Percentiles rank a stretch among this genome's conserved stretches.
These are phyloP conservation scores for Dipodomys spectabilis DNA, from an alignment of 2,113 vertebrate species.

Conservation along the genomic window DNA sequence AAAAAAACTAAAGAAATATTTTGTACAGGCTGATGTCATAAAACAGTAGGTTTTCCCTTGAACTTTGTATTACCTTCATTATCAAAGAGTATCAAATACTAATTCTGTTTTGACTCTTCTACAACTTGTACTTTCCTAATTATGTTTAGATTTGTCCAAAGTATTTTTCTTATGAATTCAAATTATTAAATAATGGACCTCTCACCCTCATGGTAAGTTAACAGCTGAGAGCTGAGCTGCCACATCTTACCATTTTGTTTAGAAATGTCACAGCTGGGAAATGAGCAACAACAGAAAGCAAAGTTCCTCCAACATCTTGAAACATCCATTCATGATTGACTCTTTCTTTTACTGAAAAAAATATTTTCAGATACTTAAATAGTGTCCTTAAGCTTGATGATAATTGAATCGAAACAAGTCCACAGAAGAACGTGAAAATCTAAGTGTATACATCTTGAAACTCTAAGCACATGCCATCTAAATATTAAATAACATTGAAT, in stretches of 20 bases:
- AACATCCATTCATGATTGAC: not conserved
- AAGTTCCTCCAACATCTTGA: not conserved
- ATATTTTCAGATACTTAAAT: constrained; percentile 19
- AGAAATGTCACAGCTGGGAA: not conserved
- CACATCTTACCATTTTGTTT: not conserved
- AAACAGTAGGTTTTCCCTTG: not conserved
- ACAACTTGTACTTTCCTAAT: not conserved
- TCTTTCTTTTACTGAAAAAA: constrained; percentile 27
- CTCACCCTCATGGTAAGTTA: not conserved
- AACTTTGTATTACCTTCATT: not conserved
- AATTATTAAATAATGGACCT: not conserved
- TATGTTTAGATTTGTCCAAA: constrained; percentile 40
- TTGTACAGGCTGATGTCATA: not conserved
- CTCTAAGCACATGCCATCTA: not conserved
- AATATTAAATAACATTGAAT: not conserved
- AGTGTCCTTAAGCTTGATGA: not conserved
- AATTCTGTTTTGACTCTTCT: not conserved
- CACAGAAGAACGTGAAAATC: not conserved
- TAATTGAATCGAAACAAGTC: constrained; percentile 16
- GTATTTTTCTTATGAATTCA: not conserved
- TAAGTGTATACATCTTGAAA: not conserved
- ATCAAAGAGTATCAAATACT: not conserved
- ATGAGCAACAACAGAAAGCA: not conserved
- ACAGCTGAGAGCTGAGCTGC: not conserved
- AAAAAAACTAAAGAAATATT: constrained; percentile 42